Conservation (phyloP, 2,888 invertebrate genomes). For the Dioctria rufipes region DNA sequence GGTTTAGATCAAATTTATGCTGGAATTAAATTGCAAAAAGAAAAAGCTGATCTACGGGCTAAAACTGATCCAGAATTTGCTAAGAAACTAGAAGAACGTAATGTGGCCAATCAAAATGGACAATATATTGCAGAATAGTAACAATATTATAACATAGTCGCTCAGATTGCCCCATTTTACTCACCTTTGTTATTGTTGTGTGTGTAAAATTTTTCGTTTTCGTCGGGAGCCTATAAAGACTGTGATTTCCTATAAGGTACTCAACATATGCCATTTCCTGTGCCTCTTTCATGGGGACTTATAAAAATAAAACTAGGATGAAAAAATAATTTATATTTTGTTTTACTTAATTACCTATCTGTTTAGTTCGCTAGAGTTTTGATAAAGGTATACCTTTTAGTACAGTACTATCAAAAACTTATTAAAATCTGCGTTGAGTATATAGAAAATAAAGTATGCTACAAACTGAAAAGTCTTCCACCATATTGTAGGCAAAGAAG, state of each 20-base stretch:
- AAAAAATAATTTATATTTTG: slow-evolving; percentile 2
- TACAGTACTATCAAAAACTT: no score
- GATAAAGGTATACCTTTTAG: no score
- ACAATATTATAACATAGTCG: slow-evolving; percentile 17
- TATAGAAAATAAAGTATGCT: no score
- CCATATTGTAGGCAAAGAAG: no score
- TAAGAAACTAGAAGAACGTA: slow-evolving; percentile 68
- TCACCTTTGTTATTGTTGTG: slow-evolving; percentile 58
- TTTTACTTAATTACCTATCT: background rate
- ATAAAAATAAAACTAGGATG: slow-evolving; percentile 39
- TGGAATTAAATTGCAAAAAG: slow-evolving; percentile 78
- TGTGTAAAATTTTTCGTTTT: slow-evolving; percentile 56
- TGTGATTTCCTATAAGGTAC: slow-evolving; percentile 64
- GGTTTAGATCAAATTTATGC: slow-evolving; percentile 90
- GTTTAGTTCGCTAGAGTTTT: no score
- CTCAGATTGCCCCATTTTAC: slow-evolving; percentile 49
- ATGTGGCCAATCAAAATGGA: slow-evolving; percentile 76
- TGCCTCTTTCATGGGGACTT: slow-evolving; percentile 24
- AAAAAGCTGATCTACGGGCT: slow-evolving; percentile 73
- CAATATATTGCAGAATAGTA: slow-evolving; percentile 72
- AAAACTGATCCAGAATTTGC: slow-evolving; percentile 71
- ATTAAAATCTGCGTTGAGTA: no score
- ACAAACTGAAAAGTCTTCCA: no score
- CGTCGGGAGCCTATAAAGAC: slow-evolving; percentile 61
- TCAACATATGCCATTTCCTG: slow-evolving; percentile 51